Percentiles rank a stretch among this genome's conserved stretches.
Evolutionary conservation across 2,113 vertebrate species (phyloP).

Genomic region (Bothrops jararaca): DNA sequence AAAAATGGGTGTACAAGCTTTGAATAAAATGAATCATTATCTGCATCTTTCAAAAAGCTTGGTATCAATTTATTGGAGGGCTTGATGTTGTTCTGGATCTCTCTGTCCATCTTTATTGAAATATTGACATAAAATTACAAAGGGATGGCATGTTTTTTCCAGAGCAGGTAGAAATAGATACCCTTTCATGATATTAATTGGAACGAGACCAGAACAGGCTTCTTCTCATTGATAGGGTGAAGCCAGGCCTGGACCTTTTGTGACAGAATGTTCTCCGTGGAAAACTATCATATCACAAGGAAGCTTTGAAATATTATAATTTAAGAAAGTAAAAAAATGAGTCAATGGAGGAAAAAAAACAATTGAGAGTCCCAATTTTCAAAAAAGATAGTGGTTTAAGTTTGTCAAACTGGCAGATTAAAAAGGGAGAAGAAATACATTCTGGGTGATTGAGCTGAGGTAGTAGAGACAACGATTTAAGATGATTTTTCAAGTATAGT

Average conservation of each 20-base stretch:
- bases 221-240: neutral
- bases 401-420: neutral
- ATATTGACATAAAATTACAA: conserved; percentile 56
- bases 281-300: neutral
- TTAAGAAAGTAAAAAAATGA: neutral
- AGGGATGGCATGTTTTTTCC: conserved; percentile 56
- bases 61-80: conserved; percentile 41
- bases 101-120: conserved; percentile 39
- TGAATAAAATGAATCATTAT: neutral
- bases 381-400: neutral
- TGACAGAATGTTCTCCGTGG: neutral
- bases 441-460: neutral
- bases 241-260: neutral
- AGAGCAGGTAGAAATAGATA: conserved; percentile 54
- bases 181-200: conserved; percentile 51
- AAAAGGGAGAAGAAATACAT: neutral
- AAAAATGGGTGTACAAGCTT: neutral
- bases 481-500: neutral
- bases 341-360: neutral
- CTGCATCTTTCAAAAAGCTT: neutral
- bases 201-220: conserved; percentile 43
- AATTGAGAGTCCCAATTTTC: neutral
- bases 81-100: conserved; percentile 3
- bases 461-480: neutral
- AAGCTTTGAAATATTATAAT: neutral